These are phyloP conservation scores for Drosophila melanocephala DNA, from an alignment of 2,888 invertebrate genomes.

Conservation along the genomic window DNA sequence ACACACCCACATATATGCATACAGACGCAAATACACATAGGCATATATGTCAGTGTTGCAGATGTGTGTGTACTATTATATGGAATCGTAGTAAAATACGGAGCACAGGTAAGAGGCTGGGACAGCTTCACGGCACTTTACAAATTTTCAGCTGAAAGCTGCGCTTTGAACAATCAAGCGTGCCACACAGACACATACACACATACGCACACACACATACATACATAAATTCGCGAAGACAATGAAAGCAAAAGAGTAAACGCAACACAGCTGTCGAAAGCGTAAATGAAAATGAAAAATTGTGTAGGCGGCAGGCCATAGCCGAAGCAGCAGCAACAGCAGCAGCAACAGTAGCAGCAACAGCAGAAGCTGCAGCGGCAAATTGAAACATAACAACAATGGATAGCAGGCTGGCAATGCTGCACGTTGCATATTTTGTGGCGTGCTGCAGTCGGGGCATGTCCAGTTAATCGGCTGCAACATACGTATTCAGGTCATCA, in stretches of 20 bases:
- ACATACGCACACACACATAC: conserved; percentile 11
- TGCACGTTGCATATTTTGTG: conserved; percentile 68
- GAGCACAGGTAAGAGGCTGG: conserved; percentile 56
- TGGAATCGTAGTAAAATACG: conserved; percentile 68
- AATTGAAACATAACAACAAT: conserved; percentile 49
- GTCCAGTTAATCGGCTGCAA: conserved; percentile 77
- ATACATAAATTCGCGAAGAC: conserved; percentile 30
- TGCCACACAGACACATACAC: conserved; percentile 41
- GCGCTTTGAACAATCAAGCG: conserved; percentile 77
- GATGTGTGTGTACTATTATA: conserved; percentile 20
- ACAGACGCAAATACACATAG: conserved; percentile 1
- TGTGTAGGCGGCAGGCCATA: conserved; percentile 40
- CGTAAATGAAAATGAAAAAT: conserved; percentile 72
- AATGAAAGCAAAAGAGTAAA: conserved; percentile 55
- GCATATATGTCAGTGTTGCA: conserved; percentile 17
- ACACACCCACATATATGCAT: too few species aligned
- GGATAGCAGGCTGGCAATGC: conserved; percentile 31
- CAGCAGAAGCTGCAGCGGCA: conserved; percentile 22
- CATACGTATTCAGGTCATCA: conserved; percentile 79
- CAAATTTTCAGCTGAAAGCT: conserved; percentile 74
- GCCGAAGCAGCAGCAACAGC: conserved; percentile 14
- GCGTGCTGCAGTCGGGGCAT: conserved; percentile 54
- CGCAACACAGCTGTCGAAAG: conserved; percentile 63
- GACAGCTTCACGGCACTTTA: conserved; percentile 62
- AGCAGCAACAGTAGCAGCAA: conserved; percentile 6